Percentiles rank a stretch among this genome's conserved stretches.
These are phyloP conservation scores for Actenoides hombroni DNA, from an alignment of 2,113 vertebrate species.

Conservation along the genomic window DNA sequence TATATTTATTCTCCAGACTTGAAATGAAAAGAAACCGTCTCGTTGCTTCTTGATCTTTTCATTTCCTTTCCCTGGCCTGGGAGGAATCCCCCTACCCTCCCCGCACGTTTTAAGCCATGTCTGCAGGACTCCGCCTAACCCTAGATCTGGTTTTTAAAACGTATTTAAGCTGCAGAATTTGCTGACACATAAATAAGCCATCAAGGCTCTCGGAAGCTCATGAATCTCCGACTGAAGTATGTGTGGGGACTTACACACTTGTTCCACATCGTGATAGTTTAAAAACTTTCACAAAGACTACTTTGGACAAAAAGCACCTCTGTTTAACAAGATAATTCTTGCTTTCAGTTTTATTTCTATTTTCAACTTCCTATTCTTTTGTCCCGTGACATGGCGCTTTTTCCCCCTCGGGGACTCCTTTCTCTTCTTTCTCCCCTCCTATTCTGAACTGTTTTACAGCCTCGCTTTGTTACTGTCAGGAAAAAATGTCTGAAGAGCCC, in stretches of 20 bases:
- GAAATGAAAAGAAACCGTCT: background rate
- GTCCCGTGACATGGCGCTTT: constrained; percentile 63
- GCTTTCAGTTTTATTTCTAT: constrained; percentile 74
- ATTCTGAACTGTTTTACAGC: constrained; percentile 76
- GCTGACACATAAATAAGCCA: constrained; percentile 62
- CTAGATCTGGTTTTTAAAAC: constrained; percentile 17
- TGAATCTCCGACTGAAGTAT: constrained; percentile 62
- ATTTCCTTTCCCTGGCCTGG: background rate
- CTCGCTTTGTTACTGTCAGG: constrained; percentile 78
- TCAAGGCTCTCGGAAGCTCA: constrained; percentile 63
- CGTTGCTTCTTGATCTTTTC: constrained; percentile 28
- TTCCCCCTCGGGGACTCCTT: constrained; percentile 63
- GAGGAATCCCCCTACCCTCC: background rate
- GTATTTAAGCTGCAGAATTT: constrained; percentile 54
- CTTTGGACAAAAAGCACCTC: constrained; percentile 24
- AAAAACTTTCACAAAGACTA: constrained; percentile 66
- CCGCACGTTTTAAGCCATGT: constrained; percentile 2
- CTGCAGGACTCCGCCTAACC: background rate
- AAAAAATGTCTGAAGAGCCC: constrained; percentile 79
- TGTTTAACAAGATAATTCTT: constrained; percentile 84
- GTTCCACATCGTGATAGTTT: constrained; percentile 47
- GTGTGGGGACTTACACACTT: constrained; percentile 47
- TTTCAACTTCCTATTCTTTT: constrained; percentile 76
- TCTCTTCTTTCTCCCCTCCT: constrained; percentile 63
- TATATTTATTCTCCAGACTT: background rate